Conservation (phyloP, 2,113 vertebrate genomes). For the Anhinga rufa region DNA sequence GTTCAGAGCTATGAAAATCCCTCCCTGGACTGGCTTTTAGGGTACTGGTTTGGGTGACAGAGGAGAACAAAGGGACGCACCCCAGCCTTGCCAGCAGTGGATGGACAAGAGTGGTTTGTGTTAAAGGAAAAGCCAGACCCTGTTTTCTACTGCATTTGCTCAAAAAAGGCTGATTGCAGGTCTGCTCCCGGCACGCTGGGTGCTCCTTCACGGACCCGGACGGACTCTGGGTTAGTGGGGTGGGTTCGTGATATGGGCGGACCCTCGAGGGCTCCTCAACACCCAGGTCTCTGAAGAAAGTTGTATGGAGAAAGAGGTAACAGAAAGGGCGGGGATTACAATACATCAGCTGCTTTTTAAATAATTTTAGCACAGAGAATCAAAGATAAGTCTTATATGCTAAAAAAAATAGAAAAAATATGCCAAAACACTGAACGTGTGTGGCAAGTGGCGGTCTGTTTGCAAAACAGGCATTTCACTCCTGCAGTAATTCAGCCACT, state of each 20-base stretch:
- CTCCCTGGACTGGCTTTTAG: background rate
- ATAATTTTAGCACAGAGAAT: background rate
- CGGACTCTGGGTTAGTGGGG: background rate
- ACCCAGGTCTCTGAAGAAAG: background rate
- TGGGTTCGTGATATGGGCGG: too few relatives aligned
- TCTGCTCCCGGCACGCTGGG: background rate
- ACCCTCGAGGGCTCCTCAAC: background rate
- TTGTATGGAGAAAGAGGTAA: background rate
- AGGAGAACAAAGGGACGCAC: background rate
- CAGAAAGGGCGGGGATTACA: background rate
- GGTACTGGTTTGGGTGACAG: background rate
- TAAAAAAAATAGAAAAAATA: background rate
- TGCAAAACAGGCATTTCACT: too few relatives aligned
- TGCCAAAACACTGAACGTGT: accelerated
- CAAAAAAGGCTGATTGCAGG: background rate
- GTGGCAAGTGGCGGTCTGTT: too few relatives aligned
- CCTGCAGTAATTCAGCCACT: background rate
- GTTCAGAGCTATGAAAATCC: too few relatives aligned
- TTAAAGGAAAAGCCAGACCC: background rate
- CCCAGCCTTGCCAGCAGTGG: background rate
- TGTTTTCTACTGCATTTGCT: background rate
- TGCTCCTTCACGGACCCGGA: background rate
- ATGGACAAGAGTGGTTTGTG: too few relatives aligned
- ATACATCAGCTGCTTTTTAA: background rate
- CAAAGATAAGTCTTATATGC: too few relatives aligned